Percentiles rank a stretch among this genome's conserved stretches.
phyloP scores from a whole-genome alignment of 1,140 invertebrate species.

The Sminthurides bifidus region DNA sequence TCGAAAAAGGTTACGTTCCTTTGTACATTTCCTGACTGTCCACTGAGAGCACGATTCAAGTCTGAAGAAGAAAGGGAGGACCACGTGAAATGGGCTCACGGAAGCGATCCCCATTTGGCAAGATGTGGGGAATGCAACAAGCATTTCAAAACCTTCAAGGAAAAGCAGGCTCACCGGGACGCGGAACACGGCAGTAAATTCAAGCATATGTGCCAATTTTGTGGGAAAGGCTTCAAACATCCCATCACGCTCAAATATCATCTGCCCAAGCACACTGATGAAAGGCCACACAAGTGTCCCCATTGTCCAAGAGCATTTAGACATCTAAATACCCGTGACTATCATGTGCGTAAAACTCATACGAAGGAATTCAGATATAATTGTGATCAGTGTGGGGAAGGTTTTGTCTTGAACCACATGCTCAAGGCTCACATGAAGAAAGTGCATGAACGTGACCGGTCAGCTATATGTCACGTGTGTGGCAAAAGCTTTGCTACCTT shows the following conservation, averaged over 20 bases:
- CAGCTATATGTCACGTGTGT: not conserved
- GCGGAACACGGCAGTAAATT: not conserved
- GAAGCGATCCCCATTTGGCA: no score
- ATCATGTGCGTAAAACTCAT: not conserved
- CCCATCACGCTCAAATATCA: not conserved
- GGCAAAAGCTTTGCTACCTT: not conserved
- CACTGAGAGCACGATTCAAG: no score
- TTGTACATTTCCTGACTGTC: no score
- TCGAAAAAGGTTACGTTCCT: no score
- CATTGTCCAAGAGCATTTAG: not conserved
- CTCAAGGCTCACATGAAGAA: not conserved
- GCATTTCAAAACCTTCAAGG: no score
- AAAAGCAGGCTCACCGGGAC: no score
- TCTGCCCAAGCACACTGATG: not conserved
- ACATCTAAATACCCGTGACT: not conserved
- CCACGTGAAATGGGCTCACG: no score
- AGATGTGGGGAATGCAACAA: no score
- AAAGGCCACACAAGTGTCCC: not conserved
- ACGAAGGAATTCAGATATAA: not conserved
- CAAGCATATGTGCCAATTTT: not conserved
- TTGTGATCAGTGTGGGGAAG: not conserved
- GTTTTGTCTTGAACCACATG: not conserved
- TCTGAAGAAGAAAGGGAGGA: no score
- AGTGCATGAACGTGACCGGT: not conserved
- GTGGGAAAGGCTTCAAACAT: not conserved